Percentiles rank a stretch among this genome's conserved stretches.
These are phyloP conservation scores for Lithobates sylvaticus DNA, from an alignment of 2,797 vertebrate genomes.

Conservation along the genomic window DNA sequence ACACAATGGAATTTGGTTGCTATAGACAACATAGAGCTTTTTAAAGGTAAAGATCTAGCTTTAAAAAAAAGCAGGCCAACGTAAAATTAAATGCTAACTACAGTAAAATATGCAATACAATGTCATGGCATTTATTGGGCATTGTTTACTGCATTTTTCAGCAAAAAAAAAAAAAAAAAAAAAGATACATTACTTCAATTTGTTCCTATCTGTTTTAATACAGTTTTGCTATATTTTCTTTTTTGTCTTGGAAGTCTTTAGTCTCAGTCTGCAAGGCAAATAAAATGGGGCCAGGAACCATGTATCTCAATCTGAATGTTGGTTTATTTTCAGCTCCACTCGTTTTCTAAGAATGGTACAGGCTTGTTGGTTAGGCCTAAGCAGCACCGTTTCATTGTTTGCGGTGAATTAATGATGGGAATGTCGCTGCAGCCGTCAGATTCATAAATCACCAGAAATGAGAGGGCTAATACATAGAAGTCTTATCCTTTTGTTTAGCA, in stretches of 20 bases:
- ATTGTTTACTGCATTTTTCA: not conserved
- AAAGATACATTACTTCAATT: not conserved
- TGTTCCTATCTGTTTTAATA: not conserved
- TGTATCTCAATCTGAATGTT: slow-evolving; percentile 52
- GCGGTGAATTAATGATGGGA: slow-evolving; percentile 89
- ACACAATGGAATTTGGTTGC: no score
- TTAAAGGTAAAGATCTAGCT: no score
- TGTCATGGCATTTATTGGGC: not conserved
- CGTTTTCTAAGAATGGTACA: slow-evolving; percentile 63
- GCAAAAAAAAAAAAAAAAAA: not conserved
- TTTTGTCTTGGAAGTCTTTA: not conserved
- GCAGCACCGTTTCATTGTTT: slow-evolving; percentile 76
- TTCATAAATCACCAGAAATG: slow-evolving; percentile 97
- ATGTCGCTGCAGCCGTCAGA: slow-evolving; percentile 83
- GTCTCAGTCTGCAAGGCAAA: slow-evolving; percentile 4
- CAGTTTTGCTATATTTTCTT: not conserved
- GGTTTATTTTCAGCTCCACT: slow-evolving; percentile 61
- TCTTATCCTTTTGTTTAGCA: slow-evolving; percentile 87
- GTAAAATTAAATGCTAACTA: no score
- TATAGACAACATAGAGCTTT: no score
- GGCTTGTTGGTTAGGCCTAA: slow-evolving; percentile 71
- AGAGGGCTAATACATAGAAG: slow-evolving; percentile 86
- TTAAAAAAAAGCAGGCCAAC: no score
- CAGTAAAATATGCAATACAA: no score
- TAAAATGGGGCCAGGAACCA: slow-evolving; percentile 46